Conservation (phyloP, 2,797 vertebrate species). For the Valencia hispanica region DNA sequence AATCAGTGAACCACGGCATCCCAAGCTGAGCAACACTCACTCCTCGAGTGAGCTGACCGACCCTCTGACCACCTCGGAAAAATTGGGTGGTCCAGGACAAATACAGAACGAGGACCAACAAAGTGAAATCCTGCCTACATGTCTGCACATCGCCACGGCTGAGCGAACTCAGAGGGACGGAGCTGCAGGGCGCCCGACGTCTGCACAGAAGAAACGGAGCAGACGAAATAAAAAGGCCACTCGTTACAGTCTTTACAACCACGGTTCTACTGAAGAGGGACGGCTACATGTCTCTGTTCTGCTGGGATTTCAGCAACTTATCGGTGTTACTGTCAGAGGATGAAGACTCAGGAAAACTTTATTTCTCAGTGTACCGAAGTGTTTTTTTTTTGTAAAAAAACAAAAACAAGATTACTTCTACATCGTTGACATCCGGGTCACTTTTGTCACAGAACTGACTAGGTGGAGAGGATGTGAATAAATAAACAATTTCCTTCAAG, state of each 20-base stretch:
- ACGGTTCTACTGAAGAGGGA: background rate
- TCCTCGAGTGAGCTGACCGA: conserved; percentile 6
- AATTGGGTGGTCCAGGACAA: conserved; percentile 8
- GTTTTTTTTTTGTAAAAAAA: no score
- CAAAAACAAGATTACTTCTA: background rate
- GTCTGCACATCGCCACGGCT: background rate
- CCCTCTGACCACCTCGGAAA: conserved; percentile 11
- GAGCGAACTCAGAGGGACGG: background rate
- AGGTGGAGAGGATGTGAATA: background rate
- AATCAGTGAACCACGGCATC: conserved; percentile 28
- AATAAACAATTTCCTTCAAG: background rate
- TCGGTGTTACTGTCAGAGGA: background rate
- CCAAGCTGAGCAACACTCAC: conserved; percentile 10
- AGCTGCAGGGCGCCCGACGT: background rate
- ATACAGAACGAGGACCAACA: background rate
- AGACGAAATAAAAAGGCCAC: background rate
- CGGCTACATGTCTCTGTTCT: background rate
- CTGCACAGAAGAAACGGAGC: background rate
- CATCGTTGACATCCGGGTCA: background rate
- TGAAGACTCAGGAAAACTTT: background rate
- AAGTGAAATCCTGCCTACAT: background rate
- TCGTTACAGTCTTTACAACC: background rate
- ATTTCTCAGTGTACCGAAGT: no score
- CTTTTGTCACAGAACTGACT: background rate
- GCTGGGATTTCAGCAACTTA: background rate